Percentiles rank a stretch among this genome's conserved stretches.
Evolutionary conservation across 2,888 invertebrate species (phyloP).

Genomic region (Meghimatium bilineatum): DNA sequence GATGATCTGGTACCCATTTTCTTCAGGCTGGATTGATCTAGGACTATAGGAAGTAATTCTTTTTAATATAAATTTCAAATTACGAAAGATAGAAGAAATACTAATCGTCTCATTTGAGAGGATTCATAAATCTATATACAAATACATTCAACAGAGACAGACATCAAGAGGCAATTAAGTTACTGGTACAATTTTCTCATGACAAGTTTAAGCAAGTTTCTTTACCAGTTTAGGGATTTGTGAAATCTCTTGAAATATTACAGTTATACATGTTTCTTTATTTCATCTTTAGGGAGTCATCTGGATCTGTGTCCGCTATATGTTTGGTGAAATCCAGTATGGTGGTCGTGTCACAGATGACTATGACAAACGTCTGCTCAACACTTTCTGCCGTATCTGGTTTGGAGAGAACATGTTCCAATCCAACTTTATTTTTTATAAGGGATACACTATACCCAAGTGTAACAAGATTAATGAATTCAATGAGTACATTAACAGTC

Average conservation of each 20-base stretch:
- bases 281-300: slow-evolving; percentile 72
- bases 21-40: too few relatives aligned
- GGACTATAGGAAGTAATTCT: too few relatives aligned
- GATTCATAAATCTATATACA: too few relatives aligned
- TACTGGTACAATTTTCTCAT: too few relatives aligned
- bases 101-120: too few relatives aligned
- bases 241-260: not conserved
- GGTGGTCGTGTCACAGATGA: slow-evolving; percentile 78
- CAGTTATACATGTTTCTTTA: not conserved
- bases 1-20: too few relatives aligned
- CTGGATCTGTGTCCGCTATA: slow-evolving; percentile 77
- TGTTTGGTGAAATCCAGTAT: slow-evolving; percentile 78
- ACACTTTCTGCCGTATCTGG: slow-evolving; percentile 77
- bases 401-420: slow-evolving; percentile 77
- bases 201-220: not conserved
- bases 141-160: too few relatives aligned
- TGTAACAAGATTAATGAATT: slow-evolving; percentile 72
- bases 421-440: slow-evolving; percentile 74
- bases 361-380: slow-evolving; percentile 77
- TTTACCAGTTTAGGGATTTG: not conserved
- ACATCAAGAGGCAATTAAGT: too few relatives aligned
- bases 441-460: slow-evolving; percentile 76
- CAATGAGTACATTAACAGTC: slow-evolving; percentile 73
- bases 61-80: too few relatives aligned
- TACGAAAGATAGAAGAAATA: too few relatives aligned